Conservation (phyloP, 1,140 invertebrate genomes). For the Leptopilina boulardi region DNA sequence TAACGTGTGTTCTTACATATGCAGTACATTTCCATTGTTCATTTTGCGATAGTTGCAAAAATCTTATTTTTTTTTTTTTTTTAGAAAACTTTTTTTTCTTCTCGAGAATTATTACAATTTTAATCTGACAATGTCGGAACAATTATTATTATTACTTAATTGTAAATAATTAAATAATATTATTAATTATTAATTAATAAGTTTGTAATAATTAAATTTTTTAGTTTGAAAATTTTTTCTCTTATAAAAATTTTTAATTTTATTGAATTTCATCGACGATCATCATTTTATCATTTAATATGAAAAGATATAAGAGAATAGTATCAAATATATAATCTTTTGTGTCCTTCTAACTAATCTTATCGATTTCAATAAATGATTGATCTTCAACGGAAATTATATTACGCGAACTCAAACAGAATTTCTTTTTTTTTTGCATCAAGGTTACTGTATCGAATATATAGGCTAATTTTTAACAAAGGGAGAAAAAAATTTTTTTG, state of each 20-base stretch:
- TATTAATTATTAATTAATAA: too few species aligned
- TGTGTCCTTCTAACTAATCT: constrained; percentile 20
- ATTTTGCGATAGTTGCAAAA: constrained; percentile 52
- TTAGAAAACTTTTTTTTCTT: neutral
- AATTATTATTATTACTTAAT: too few species aligned
- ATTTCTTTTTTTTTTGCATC: neutral
- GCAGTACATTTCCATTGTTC: constrained; percentile 58
- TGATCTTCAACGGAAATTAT: constrained; percentile 28
- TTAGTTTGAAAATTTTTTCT: neutral
- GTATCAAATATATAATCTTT: constrained; percentile 23
- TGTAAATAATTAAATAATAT: too few species aligned
- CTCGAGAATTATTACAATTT: neutral
- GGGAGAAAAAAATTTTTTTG: too few species aligned
- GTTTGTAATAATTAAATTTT: neutral
- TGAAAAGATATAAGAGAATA: constrained; percentile 6
- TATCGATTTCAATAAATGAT: constrained; percentile 7
- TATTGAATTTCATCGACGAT: neutral
- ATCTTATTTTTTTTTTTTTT: neutral
- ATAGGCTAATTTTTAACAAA: too few species aligned
- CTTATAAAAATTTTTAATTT: neutral
- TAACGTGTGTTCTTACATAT: constrained; percentile 56
- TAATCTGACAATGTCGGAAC: too few species aligned
- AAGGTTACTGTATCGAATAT: neutral
- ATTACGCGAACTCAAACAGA: neutral
- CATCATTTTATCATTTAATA: constrained; percentile 16